These are phyloP conservation scores for Psilopogon haemacephalus DNA, from an alignment of 2,113 vertebrate genomes.

Conservation along the genomic window DNA sequence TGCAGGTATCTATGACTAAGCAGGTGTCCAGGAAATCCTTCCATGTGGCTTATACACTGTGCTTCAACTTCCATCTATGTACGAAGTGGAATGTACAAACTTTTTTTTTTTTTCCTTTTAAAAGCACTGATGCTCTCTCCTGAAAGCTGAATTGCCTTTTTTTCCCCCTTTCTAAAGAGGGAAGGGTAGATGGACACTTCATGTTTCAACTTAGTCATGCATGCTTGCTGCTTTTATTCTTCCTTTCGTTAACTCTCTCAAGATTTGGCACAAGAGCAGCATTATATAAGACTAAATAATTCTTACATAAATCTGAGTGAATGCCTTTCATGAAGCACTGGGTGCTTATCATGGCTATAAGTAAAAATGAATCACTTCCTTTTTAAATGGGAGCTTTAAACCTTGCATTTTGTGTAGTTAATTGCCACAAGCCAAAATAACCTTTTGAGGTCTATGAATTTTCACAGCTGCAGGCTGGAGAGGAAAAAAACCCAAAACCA, in stretches of 20 bases:
- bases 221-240: slow-evolving; percentile 31
- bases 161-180: background rate
- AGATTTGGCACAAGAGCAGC: slow-evolving; percentile 39
- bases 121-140: background rate
- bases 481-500: background rate
- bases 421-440: slow-evolving; percentile 59
- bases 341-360: slow-evolving; percentile 22
- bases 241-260: slow-evolving; percentile 33
- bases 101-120: background rate
- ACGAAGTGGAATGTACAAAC: background rate
- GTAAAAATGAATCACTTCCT: slow-evolving; percentile 62
- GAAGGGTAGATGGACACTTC: background rate
- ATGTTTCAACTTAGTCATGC: background rate
- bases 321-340: slow-evolving; percentile 31
- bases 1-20: background rate
- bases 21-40: background rate
- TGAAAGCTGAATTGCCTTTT: background rate
- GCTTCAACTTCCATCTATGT: background rate
- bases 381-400: slow-evolving; percentile 31
- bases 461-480: slow-evolving; percentile 45
- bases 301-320: slow-evolving; percentile 51
- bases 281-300: slow-evolving; percentile 57
- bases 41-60: background rate
- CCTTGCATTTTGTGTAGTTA: slow-evolving; percentile 39
- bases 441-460: slow-evolving; percentile 51